A percentile compares a stretch with the other conserved stretches of the same genome.
phyloP scores from a whole-genome alignment of 2,888 invertebrate genomes.

The Temnothorax ravouxi region DNA sequence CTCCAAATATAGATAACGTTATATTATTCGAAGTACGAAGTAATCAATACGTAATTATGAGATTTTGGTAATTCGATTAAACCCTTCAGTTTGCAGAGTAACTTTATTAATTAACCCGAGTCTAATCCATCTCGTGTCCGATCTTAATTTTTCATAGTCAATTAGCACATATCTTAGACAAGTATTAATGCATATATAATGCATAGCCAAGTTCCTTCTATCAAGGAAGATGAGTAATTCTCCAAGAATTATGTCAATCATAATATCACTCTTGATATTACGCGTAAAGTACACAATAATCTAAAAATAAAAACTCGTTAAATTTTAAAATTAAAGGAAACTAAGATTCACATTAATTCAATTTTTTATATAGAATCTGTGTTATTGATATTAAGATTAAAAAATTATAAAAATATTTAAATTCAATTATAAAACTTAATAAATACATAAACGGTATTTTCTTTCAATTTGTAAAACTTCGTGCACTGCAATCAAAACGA shows the following conservation, averaged over 20 bases:
- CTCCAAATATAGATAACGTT: conserved; percentile 40
- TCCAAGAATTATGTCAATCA: conserved; percentile 11
- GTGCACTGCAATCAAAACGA: background rate
- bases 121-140: background rate
- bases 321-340: background rate
- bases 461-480: background rate
- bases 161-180: conserved; percentile 7
- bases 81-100: background rate
- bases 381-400: background rate
- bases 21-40: conserved; percentile 33
- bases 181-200: background rate
- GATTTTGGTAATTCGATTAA: conserved; percentile 26
- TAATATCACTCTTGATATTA: background rate
- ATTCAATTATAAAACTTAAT: background rate
- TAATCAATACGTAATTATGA: conserved; percentile 40
- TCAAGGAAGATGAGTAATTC: background rate
- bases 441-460: background rate
- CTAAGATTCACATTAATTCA: background rate
- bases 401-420: background rate
- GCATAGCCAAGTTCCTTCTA: background rate
- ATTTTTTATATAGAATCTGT: background rate
- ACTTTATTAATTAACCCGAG: background rate
- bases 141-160: conserved; percentile 4
- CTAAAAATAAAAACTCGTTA: background rate
- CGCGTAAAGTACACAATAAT: background rate